These are phyloP conservation scores for Hirtodrosophila alboralis DNA, from an alignment of 2,888 invertebrate species.

Conservation along the genomic window DNA sequence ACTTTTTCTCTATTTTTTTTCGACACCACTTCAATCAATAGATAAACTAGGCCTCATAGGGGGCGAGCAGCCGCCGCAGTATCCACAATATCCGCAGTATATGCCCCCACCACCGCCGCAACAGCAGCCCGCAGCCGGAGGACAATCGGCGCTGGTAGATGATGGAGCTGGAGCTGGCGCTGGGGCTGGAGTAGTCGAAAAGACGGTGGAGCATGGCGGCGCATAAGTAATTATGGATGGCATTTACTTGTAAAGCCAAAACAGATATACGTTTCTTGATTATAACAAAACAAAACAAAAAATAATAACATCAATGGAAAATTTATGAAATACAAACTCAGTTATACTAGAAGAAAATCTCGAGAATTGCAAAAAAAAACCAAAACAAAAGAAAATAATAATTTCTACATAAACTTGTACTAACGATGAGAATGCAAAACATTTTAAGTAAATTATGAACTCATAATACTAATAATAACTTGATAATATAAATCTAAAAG, in stretches of 20 bases:
- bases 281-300: slow-evolving; percentile 22
- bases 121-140: slow-evolving; percentile 86
- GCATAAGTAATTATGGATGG: slow-evolving; percentile 65
- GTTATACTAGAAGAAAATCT: slow-evolving; percentile 55
- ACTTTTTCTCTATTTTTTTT: slow-evolving; percentile 5
- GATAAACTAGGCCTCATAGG: slow-evolving; percentile 83
- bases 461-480: slow-evolving; percentile 58
- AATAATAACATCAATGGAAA: slow-evolving; percentile 5
- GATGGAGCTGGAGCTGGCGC: slow-evolving; percentile 63
- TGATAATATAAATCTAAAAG: slow-evolving; percentile 53
- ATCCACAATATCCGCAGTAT: slow-evolving; percentile 84
- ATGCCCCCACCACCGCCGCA: slow-evolving; percentile 85
- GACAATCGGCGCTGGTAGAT: slow-evolving; percentile 81
- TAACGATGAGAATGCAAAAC: slow-evolving; percentile 21
- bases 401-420: slow-evolving; percentile 49
- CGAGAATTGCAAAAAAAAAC: slow-evolving; percentile 49
- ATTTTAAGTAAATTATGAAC: slow-evolving; percentile 56
- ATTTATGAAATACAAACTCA: slow-evolving; percentile 52
- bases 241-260: slow-evolving; percentile 55
- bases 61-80: slow-evolving; percentile 82
- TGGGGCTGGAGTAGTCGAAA: slow-evolving; percentile 33
- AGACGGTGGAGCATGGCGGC: slow-evolving; percentile 58
- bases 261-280: slow-evolving; percentile 44
- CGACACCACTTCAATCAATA: slow-evolving; percentile 31
- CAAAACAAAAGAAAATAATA: slow-evolving; percentile 20